These are phyloP conservation scores for Sceloporus undulatus DNA, from an alignment of 2,113 vertebrate species.

Conservation along the genomic window DNA sequence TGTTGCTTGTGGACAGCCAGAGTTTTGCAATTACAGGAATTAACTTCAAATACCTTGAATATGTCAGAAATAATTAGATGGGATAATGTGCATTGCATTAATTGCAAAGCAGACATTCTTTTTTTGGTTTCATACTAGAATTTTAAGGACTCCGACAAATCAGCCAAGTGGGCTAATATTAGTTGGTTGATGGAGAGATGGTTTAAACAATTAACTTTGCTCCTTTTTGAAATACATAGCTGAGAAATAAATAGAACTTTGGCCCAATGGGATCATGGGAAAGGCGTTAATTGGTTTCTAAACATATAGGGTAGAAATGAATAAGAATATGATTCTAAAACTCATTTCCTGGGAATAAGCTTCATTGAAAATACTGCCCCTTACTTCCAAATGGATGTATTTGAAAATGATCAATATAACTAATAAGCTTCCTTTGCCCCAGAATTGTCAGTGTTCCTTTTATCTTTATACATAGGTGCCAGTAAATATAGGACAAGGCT, in stretches of 20 bases:
- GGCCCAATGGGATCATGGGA: not conserved
- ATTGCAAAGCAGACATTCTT: conserved; percentile 62
- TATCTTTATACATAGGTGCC: not conserved
- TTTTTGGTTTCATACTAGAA: conserved; percentile 55
- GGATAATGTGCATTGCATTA: conserved; percentile 62
- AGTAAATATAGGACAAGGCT: conserved; percentile 20
- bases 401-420: not conserved
- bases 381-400: not conserved
- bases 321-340: not conserved
- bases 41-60: conserved; percentile 62
- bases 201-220: not conserved
- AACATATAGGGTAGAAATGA: not conserved
- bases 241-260: conserved; percentile 31
- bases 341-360: not conserved
- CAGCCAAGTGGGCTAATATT: conserved; percentile 48
- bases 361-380: not conserved
- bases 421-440: conserved; percentile 28
- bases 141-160: conserved; percentile 45
- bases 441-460: conserved; percentile 24
- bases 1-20: conserved; percentile 52
- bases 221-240: conserved; percentile 29
- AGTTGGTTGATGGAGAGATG: conserved; percentile 16
- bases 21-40: conserved; percentile 58
- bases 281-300: not conserved
- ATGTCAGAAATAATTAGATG: conserved; percentile 72